A percentile compares a stretch with the other conserved stretches of the same genome.
phyloP scores from a whole-genome alignment of 2,888 invertebrate genomes.

The Mesorhabditis belari region DNA sequence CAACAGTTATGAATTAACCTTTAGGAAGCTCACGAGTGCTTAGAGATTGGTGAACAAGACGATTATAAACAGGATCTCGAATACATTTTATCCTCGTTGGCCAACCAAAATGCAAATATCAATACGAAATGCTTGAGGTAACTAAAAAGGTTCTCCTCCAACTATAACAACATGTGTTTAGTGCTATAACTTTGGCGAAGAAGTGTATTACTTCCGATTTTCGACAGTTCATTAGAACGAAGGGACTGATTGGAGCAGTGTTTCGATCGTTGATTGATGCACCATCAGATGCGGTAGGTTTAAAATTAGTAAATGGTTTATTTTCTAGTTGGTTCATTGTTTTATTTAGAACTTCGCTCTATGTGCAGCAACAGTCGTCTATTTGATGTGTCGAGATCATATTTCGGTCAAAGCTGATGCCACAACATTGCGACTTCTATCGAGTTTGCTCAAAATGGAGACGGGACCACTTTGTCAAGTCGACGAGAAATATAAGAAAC shows the following conservation, averaged over 20 bases:
- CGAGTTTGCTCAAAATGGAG: conserved; percentile 34
- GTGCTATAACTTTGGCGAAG: conserved; percentile 32
- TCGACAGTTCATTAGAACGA: conserved; percentile 41
- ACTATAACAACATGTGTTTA: conserved; percentile 9
- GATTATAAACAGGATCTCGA: conserved; percentile 97
- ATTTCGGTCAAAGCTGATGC: conserved; percentile 24
- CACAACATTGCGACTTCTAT: conserved; percentile 18
- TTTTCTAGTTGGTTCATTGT: neutral
- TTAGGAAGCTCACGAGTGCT: conserved; percentile 95
- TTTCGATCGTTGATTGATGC: conserved; percentile 24
- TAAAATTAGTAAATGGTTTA: neutral
- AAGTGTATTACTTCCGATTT: conserved; percentile 40
- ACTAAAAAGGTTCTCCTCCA: neutral
- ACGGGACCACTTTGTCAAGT: conserved; percentile 3
- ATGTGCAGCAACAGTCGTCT: conserved; percentile 29
- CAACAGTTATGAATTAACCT: too few species aligned
- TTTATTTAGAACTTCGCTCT: conserved; percentile 22
- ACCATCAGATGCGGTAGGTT: conserved; percentile 17
- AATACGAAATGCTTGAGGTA: conserved; percentile 57
- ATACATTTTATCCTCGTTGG: conserved; percentile 67
- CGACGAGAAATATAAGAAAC: neutral
- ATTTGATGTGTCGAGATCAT: conserved; percentile 45
- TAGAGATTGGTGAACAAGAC: conserved; percentile 95
- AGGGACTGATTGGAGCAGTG: conserved; percentile 14
- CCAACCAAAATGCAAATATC: conserved; percentile 6